These are phyloP conservation scores for Accipiter virgatus DNA, from an alignment of 2,113 vertebrate species.

Conservation along the genomic window DNA sequence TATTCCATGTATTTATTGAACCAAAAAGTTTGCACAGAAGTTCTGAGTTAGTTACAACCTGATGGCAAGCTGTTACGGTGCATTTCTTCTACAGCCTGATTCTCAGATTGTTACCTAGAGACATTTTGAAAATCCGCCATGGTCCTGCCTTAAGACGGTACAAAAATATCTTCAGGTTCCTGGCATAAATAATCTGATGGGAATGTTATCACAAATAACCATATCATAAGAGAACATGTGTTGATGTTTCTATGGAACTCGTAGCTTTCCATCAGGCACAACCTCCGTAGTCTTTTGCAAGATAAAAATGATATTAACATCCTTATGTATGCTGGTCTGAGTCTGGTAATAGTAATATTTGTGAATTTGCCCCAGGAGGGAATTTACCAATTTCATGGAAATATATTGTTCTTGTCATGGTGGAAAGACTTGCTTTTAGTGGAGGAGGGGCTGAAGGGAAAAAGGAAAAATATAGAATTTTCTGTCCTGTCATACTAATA, in stretches of 20 bases:
- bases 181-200: slow-evolving; percentile 55
- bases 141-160: background rate
- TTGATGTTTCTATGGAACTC: background rate
- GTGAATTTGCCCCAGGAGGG: background rate
- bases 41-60: background rate
- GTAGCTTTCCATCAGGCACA: background rate
- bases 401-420: background rate
- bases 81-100: slow-evolving; percentile 1
- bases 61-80: background rate
- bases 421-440: background rate
- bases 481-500: background rate
- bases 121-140: slow-evolving; percentile 9
- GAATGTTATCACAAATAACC: slow-evolving; percentile 43
- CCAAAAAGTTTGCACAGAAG: background rate
- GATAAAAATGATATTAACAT: slow-evolving; percentile 10
- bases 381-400: slow-evolving; percentile 12
- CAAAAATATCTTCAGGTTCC: slow-evolving; percentile 21
- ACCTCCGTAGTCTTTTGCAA: background rate
- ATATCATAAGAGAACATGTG: slow-evolving; percentile 33
- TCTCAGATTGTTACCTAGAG: slow-evolving; percentile 47
- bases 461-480: background rate
- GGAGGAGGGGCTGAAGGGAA: background rate
- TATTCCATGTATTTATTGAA: background rate
- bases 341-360: background rate
- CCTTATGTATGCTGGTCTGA: background rate